Percentiles rank a stretch among this genome's conserved stretches.
phyloP scores from a whole-genome alignment of 2,888 invertebrate species.

The Lycia hirtaria region DNA sequence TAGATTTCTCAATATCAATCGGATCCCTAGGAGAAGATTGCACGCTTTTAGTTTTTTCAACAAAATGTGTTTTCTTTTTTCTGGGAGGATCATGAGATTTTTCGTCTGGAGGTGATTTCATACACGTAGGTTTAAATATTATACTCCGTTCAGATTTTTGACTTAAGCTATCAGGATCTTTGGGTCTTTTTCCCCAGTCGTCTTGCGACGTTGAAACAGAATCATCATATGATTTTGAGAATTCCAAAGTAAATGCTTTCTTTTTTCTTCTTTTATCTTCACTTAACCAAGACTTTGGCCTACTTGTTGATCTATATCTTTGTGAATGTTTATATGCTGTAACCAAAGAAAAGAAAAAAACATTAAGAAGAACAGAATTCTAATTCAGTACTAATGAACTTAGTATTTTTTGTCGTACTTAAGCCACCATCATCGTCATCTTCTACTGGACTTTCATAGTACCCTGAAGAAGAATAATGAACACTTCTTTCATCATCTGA shows the following conservation, averaged over 20 bases:
- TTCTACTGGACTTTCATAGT: constrained; percentile 90
- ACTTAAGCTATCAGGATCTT: constrained; percentile 61
- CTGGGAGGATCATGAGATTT: constrained; percentile 63
- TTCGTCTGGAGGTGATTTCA: constrained; percentile 74
- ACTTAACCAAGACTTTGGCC: constrained; percentile 86
- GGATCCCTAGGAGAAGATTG: constrained; percentile 75
- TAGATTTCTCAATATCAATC: constrained; percentile 70
- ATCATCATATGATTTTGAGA: constrained; percentile 87
- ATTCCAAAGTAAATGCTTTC: constrained; percentile 91
- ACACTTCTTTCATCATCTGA: constrained; percentile 89
- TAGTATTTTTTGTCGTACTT: constrained; percentile 60
- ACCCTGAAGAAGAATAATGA: constrained; percentile 90
- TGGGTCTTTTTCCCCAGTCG: constrained; percentile 73
- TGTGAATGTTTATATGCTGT: constrained; percentile 82
- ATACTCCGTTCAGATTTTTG: constrained; percentile 65
- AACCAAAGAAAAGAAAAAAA: constrained; percentile 39
- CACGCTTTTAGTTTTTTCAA: constrained; percentile 75
- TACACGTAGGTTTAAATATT: constrained; percentile 58
- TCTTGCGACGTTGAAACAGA: constrained; percentile 81
- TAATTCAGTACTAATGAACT: neutral
- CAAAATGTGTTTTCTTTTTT: constrained; percentile 81
- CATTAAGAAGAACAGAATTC: too few relatives aligned
- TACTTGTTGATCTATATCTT: constrained; percentile 73
- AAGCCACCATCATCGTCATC: constrained; percentile 86
- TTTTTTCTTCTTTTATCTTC: constrained; percentile 90